Percentiles rank a stretch among this genome's conserved stretches.
Conservation (phyloP, 23 tunicate genomes). For the Aplidium turbinatum region DNA sequence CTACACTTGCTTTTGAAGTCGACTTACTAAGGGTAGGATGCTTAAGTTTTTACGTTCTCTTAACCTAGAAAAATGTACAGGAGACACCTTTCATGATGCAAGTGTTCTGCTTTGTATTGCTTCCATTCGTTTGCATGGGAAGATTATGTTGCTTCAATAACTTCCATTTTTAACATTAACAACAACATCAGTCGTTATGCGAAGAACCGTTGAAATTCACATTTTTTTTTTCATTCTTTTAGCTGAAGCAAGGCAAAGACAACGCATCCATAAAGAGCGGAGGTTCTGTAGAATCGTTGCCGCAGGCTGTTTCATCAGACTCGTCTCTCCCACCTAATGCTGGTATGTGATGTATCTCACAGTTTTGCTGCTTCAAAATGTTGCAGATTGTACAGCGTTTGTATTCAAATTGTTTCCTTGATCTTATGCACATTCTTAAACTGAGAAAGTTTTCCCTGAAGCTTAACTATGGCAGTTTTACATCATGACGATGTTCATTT, state of each 20-base stretch:
- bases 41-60: no score
- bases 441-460: no score
- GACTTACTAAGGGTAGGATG: conserved; percentile 65
- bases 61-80: no score
- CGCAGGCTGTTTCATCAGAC: conserved; percentile 35
- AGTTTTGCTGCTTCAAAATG: neutral
- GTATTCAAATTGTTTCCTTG: no score
- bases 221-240: neutral
- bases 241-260: conserved; percentile 51
- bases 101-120: neutral
- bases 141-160: neutral
- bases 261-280: conserved; percentile 45
- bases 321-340: conserved; percentile 13
- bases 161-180: no score
- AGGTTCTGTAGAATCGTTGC: conserved; percentile 53
- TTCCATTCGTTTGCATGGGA: neutral
- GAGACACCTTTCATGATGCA: neutral
- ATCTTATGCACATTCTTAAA: no score
- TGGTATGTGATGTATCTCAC: neutral
- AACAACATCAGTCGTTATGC: no score
- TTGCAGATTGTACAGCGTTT: no score
- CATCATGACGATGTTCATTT: no score
- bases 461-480: no score
- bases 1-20: conserved; percentile 81
- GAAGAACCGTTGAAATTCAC: no score